phyloP scores from a whole-genome alignment of 2,797 vertebrate species.

The Threskiornis aethiopicus region DNA sequence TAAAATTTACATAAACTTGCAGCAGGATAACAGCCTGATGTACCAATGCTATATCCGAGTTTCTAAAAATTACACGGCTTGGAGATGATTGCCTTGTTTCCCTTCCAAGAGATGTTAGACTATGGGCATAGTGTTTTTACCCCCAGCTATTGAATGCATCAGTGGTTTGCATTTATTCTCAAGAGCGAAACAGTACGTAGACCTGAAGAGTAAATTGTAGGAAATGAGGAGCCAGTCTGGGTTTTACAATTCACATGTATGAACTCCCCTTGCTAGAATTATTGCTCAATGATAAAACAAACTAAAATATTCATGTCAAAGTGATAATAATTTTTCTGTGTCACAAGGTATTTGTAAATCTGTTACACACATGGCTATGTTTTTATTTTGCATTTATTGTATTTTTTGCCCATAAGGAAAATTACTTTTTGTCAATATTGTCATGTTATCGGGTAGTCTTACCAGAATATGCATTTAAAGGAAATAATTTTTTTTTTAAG shows the following conservation, averaged over 20 bases:
- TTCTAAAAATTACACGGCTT: not conserved
- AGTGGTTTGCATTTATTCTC: not conserved
- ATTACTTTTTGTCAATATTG: not conserved
- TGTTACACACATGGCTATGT: not conserved
- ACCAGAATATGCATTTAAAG: not conserved
- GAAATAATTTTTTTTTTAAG: not conserved
- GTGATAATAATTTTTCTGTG: not conserved
- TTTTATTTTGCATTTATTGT: not conserved
- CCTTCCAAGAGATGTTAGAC: not conserved
- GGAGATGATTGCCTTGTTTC: not conserved
- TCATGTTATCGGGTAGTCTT: not conserved
- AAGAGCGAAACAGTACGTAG: not conserved
- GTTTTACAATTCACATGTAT: not conserved
- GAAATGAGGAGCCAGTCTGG: not conserved
- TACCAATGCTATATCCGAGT: not conserved
- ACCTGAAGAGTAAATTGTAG: not conserved
- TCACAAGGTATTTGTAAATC: not conserved
- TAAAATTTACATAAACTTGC: not conserved
- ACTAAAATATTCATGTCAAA: not conserved
- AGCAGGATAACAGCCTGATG: not conserved
- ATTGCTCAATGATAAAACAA: not conserved
- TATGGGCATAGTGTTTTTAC: not conserved
- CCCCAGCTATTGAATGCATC: not conserved
- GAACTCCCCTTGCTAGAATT: not conserved
- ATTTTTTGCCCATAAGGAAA: not conserved